phyloP scores from a whole-genome alignment of 1,140 invertebrate species.

The Dendrolimus punctatus region DNA sequence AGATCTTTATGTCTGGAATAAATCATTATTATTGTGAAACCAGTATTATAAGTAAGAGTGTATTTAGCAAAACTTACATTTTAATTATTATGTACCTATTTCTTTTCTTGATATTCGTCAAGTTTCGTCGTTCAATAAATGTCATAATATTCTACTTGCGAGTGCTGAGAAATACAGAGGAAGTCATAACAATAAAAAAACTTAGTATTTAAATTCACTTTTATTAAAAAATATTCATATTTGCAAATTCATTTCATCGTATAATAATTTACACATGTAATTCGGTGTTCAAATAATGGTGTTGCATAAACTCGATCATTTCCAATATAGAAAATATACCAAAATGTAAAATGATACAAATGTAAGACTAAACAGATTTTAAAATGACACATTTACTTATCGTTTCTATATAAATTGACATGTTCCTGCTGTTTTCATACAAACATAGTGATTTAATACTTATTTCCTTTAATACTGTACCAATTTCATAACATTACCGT shows the following conservation, averaged over 20 bases:
- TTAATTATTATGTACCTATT: too few species aligned
- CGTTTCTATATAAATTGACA: slow-evolving; percentile 40
- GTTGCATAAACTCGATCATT: slow-evolving; percentile 30
- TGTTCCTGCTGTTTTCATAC: slow-evolving; percentile 19
- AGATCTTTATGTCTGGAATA: too few species aligned
- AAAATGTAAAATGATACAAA: slow-evolving; percentile 55
- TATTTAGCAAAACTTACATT: too few species aligned
- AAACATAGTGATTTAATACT: slow-evolving; percentile 32
- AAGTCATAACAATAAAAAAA: slow-evolving; percentile 27
- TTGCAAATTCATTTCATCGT: slow-evolving; percentile 42
- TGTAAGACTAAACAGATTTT: slow-evolving; percentile 28
- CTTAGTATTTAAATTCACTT: slow-evolving; percentile 49
- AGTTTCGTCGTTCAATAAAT: too few species aligned
- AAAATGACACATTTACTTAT: slow-evolving; percentile 31
- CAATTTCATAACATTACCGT: slow-evolving; percentile 44
- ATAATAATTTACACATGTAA: slow-evolving; percentile 25
- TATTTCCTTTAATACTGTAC: slow-evolving; percentile 56
- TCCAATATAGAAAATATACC: slow-evolving; percentile 37
- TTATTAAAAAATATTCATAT: slow-evolving; percentile 67
- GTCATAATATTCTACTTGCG: too few species aligned
- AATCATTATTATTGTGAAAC: too few species aligned
- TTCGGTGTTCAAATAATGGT: slow-evolving; percentile 14
- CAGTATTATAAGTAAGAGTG: too few species aligned
- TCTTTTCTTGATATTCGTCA: too few species aligned
- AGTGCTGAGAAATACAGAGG: neutral